Percentiles rank a stretch among this genome's conserved stretches.
Evolutionary conservation across 2,797 vertebrate genomes (phyloP).

Genomic region (Silurus aristotelis): DNA sequence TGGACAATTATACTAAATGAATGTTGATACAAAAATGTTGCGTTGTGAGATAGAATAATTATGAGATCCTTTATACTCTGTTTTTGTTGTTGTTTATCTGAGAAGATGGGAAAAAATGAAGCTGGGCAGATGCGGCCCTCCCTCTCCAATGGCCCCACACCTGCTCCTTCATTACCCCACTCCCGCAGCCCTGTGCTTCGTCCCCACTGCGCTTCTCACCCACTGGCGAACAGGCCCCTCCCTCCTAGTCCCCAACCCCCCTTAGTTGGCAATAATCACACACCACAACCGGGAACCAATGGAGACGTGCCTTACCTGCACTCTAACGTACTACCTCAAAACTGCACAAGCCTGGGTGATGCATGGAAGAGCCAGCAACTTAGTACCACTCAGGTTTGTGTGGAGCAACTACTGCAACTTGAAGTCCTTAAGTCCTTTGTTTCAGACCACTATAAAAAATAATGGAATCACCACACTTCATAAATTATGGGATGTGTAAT

Average conservation of each 20-base stretch:
- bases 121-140: constrained; percentile 88
- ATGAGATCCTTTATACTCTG: not conserved
- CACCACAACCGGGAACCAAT: constrained; percentile 90
- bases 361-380: constrained; percentile 91
- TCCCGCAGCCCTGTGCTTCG: constrained; percentile 84
- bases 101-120: constrained; percentile 89
- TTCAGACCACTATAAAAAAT: not conserved
- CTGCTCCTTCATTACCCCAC: constrained; percentile 86
- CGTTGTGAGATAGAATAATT: no score
- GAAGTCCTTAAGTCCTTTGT: no score
- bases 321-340: constrained; percentile 97
- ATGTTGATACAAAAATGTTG: no score
- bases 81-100: not conserved
- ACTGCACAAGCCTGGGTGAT: constrained; percentile 92
- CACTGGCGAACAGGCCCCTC: constrained; percentile 89
- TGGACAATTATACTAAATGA: no score
- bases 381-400: constrained; percentile 93
- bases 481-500: not conserved
- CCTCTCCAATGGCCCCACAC: constrained; percentile 87
- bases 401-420: not conserved
- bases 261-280: constrained; percentile 79
- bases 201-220: constrained; percentile 82
- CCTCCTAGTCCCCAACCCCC: constrained; percentile 71
- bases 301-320: constrained; percentile 99
- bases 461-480: not conserved